These are phyloP conservation scores for Resseliella maxima DNA, from an alignment of 2,888 invertebrate species.

Conservation along the genomic window DNA sequence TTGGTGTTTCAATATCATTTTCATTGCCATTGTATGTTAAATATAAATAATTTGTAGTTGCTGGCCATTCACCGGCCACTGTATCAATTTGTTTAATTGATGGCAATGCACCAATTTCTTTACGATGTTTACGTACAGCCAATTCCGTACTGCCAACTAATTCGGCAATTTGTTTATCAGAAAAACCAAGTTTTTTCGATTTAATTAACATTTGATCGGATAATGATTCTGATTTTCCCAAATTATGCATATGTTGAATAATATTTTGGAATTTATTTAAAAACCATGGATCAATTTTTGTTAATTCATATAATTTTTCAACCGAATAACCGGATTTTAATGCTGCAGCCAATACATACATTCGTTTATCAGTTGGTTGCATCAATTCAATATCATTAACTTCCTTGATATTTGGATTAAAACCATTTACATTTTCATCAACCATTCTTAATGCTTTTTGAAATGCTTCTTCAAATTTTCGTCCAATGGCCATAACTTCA, in stretches of 20 bases:
- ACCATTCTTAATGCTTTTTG: slow-evolving; percentile 99
- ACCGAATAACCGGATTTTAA: slow-evolving; percentile 83
- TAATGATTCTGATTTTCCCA: slow-evolving; percentile 83
- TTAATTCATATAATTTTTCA: slow-evolving; percentile 88
- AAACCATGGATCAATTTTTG: slow-evolving; percentile 98
- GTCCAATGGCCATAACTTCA: slow-evolving; percentile 99
- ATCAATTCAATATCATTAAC: slow-evolving; percentile 86
- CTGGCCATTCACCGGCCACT: slow-evolving; percentile 99
- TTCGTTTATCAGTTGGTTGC: slow-evolving; percentile 95
- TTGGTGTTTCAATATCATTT: slow-evolving; percentile 84
- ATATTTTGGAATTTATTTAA: slow-evolving; percentile 94
- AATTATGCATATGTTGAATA: slow-evolving; percentile 75
- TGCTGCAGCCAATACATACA: slow-evolving; percentile 96
- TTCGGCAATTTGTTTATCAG: slow-evolving; percentile 94
- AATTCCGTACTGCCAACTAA: slow-evolving; percentile 89
- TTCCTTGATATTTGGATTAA: slow-evolving; percentile 86
- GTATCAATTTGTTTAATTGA: slow-evolving; percentile 98
- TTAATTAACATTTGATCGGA: slow-evolving; percentile 72
- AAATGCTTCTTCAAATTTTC: slow-evolving; percentile 98
- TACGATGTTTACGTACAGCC: slow-evolving; percentile 80
- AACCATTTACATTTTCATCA: slow-evolving; percentile 92
- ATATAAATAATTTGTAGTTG: slow-evolving; percentile 98
- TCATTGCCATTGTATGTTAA: slow-evolving; percentile 91
- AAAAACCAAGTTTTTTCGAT: slow-evolving; percentile 95
- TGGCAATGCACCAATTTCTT: slow-evolving; percentile 82